Conservation (phyloP, 2,888 invertebrate species). For the Apodemia mormo region DNA sequence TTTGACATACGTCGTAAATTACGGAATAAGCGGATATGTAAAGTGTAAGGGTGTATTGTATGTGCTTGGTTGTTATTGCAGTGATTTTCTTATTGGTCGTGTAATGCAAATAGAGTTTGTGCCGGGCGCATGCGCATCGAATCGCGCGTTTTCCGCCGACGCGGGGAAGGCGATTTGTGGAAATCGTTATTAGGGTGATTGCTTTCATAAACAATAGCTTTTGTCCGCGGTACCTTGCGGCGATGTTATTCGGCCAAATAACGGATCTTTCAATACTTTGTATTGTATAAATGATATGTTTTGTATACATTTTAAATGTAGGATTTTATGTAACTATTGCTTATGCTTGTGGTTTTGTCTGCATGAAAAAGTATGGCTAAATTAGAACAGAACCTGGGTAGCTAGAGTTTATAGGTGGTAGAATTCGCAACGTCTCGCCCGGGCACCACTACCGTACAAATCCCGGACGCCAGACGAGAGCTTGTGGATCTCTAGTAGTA, state of each 20-base stretch:
- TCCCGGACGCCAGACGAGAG: no score
- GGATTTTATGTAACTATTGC: no score
- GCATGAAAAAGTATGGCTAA: no score
- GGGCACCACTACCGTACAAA: no score
- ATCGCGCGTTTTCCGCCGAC: slow-evolving; percentile 75
- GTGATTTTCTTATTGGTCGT: slow-evolving; percentile 49
- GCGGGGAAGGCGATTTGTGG: slow-evolving; percentile 69
- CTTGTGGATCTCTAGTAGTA: no score
- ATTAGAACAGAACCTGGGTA: no score
- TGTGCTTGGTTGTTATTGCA: slow-evolving; percentile 33
- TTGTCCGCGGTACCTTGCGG: slow-evolving; percentile 66
- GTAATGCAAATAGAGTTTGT: slow-evolving; percentile 66
- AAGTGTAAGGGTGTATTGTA: slow-evolving; percentile 52
- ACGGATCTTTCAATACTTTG: slow-evolving; percentile 56
- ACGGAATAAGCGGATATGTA: slow-evolving; percentile 60
- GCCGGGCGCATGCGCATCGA: slow-evolving; percentile 76
- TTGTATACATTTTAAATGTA: no score
- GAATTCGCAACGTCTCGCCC: no score
- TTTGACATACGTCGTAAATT: slow-evolving; percentile 80
- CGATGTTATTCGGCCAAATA: slow-evolving; percentile 57
- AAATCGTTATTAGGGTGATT: slow-evolving; percentile 81
- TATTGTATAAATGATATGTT: slow-evolving; percentile 20
- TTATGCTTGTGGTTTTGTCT: no score
- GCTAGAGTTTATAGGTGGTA: no score
- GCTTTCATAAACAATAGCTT: slow-evolving; percentile 80